A percentile compares a stretch with the other conserved stretches of the same genome.
Evolutionary conservation across 92 coral and sea anemone genomes (phyloP).

Genomic region (Parazoanthus swiftii): DNA sequence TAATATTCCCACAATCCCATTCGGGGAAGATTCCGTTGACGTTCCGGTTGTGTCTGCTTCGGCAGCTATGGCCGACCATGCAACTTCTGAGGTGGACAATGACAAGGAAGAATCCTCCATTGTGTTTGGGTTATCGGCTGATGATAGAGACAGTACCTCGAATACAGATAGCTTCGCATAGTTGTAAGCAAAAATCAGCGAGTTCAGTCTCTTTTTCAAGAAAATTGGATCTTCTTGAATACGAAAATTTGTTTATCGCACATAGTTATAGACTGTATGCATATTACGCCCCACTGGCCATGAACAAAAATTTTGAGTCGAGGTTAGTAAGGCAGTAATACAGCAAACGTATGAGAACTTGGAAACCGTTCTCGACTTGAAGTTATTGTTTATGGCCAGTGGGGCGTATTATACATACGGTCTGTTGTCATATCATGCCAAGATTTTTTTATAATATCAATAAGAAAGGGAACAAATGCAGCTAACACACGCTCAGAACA

Average conservation of each 20-base stretch:
- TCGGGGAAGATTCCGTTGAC: conserved; percentile 19
- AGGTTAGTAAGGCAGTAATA: too few relatives aligned
- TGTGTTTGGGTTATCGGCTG: conserved; percentile 4
- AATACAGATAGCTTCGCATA: conserved; percentile 35
- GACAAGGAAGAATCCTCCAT: not conserved
- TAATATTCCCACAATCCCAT: conserved; percentile 36
- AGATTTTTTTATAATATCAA: too few relatives aligned
- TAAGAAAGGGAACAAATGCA: not conserved
- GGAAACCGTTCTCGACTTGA: too few relatives aligned
- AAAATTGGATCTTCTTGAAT: not conserved
- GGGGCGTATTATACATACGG: too few relatives aligned
- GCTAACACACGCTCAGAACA: not conserved
- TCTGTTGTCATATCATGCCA: too few relatives aligned
- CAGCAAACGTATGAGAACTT: too few relatives aligned
- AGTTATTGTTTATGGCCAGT: too few relatives aligned
- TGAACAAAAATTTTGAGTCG: too few relatives aligned
- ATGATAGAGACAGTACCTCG: not conserved
- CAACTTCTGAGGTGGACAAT: not conserved
- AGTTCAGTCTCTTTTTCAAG: not conserved
- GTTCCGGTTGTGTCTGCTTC: conserved; percentile 19
- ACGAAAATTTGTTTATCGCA: too few relatives aligned
- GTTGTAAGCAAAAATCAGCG: not conserved
- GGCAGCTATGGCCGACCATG: conserved; percentile 6
- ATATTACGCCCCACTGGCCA: too few relatives aligned
- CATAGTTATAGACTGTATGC: too few relatives aligned